These are phyloP conservation scores for Nymphicus hollandicus DNA, from an alignment of 2,113 vertebrate genomes.

Conservation along the genomic window DNA sequence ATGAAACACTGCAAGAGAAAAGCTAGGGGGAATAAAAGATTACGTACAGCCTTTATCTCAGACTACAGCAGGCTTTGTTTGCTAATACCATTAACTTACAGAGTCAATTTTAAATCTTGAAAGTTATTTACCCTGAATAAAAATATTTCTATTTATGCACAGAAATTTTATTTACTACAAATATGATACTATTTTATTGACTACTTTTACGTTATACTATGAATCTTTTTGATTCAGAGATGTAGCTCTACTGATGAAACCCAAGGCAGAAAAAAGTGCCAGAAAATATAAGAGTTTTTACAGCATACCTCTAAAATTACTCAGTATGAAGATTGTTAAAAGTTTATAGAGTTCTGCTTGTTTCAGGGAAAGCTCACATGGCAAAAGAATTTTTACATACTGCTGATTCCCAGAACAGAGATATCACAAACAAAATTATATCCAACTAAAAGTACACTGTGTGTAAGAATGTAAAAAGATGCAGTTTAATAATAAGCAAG, in stretches of 20 bases:
- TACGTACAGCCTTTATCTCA: slow-evolving; percentile 30
- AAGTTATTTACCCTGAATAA: background rate
- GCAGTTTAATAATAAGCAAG: background rate
- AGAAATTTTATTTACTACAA: background rate
- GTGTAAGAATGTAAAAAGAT: background rate
- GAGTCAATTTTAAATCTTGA: background rate
- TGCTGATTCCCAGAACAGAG: background rate
- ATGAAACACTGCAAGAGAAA: slow-evolving; percentile 18
- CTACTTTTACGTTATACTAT: background rate
- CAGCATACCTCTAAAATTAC: background rate
- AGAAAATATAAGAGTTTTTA: background rate
- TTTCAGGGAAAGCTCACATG: background rate
- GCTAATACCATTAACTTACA: slow-evolving; percentile 15
- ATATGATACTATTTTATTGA: background rate
- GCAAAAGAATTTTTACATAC: background rate
- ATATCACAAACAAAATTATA: background rate
- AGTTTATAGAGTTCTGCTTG: background rate
- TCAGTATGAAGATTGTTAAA: background rate
- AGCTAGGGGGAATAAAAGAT: background rate
- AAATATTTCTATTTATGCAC: background rate
- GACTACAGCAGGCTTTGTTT: slow-evolving; percentile 24
- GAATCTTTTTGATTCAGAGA: background rate
- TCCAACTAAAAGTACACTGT: background rate
- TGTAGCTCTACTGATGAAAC: background rate
- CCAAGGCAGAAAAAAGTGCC: background rate